A percentile compares a stretch with the other conserved stretches of the same genome.
Evolutionary conservation across 1,140 invertebrate species (phyloP).

Genomic region (Nebria ingens): DNA sequence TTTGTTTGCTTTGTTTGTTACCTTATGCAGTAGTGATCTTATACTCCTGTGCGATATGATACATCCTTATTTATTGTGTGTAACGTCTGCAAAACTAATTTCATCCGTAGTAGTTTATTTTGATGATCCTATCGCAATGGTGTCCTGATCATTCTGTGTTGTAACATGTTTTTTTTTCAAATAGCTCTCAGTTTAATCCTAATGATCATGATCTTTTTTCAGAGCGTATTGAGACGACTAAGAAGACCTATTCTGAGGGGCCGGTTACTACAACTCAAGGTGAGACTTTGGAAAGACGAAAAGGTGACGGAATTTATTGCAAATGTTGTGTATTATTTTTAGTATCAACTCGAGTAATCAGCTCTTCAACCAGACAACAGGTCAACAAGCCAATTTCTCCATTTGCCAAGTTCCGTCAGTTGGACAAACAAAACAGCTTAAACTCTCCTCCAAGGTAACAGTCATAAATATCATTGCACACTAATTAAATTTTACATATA

Average conservation of each 20-base stretch:
- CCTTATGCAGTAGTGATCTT: background rate
- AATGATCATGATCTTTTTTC: conserved; percentile 14
- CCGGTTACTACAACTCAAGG: conserved; percentile 26
- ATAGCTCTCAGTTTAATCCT: too few species aligned
- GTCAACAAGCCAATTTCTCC: conserved; percentile 61
- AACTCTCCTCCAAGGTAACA: conserved; percentile 62
- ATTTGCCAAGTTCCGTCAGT: conserved; percentile 81
- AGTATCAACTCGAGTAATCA: conserved; percentile 49
- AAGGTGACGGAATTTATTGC: too few species aligned
- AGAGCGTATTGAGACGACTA: conserved; percentile 23
- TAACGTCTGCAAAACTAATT: background rate
- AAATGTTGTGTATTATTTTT: too few species aligned
- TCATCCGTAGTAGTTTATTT: background rate
- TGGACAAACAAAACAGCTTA: conserved; percentile 73
- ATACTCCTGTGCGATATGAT: background rate
- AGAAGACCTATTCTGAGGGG: conserved; percentile 18
- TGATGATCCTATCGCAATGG: background rate
- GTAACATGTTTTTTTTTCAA: too few species aligned
- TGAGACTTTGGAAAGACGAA: conserved; percentile 15
- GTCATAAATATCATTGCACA: conserved; percentile 13
- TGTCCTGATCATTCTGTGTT: background rate
- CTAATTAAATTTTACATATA: too few species aligned
- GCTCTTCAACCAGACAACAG: conserved; percentile 38
- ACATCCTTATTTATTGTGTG: background rate
- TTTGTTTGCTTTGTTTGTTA: background rate